Evolutionary conservation across 2,888 invertebrate genomes (phyloP).

Genomic region (Tiphia femorata): DNA sequence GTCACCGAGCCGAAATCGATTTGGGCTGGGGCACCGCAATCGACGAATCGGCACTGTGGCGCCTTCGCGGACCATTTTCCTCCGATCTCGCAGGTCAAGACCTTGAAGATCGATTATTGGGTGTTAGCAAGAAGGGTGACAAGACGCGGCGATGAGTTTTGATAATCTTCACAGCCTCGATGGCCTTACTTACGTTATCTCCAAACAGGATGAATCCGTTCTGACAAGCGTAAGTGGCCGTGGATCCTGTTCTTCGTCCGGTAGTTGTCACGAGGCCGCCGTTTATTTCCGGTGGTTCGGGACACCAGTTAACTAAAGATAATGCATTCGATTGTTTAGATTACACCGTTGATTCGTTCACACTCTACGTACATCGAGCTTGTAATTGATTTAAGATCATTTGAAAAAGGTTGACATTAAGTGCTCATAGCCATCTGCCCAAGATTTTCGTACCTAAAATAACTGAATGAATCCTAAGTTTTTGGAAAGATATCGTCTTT

Average conservation of each 20-base stretch:
- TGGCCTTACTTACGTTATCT: constrained; percentile 76
- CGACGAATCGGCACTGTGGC: constrained; percentile 88
- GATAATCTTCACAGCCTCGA: not conserved
- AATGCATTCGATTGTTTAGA: too few relatives aligned
- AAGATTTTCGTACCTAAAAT: too few relatives aligned
- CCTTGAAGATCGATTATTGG: constrained; percentile 70
- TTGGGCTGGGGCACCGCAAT: constrained; percentile 86
- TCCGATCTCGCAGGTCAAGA: constrained; percentile 86
- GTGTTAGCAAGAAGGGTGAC: too few relatives aligned
- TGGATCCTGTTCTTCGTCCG: constrained; percentile 84
- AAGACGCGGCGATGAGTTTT: too few relatives aligned
- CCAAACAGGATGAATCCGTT: constrained; percentile 88
- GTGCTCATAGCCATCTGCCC: too few relatives aligned
- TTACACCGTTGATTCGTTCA: too few relatives aligned
- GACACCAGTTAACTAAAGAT: constrained; percentile 82
- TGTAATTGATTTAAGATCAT: too few relatives aligned
- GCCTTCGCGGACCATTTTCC: constrained; percentile 87
- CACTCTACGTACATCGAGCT: too few relatives aligned
- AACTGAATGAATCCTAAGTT: too few relatives aligned
- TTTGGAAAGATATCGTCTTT: too few relatives aligned
- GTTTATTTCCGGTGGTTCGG: constrained; percentile 82
- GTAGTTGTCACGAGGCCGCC: constrained; percentile 81
- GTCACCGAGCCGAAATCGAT: constrained; percentile 82
- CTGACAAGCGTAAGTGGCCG: constrained; percentile 85
- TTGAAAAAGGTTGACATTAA: too few relatives aligned